Evolutionary conservation across 2,797 vertebrate genomes (phyloP), one percentile per base, ranked within the genome.

Genomic region (Gobionotothen gibberifrons): DNA sequence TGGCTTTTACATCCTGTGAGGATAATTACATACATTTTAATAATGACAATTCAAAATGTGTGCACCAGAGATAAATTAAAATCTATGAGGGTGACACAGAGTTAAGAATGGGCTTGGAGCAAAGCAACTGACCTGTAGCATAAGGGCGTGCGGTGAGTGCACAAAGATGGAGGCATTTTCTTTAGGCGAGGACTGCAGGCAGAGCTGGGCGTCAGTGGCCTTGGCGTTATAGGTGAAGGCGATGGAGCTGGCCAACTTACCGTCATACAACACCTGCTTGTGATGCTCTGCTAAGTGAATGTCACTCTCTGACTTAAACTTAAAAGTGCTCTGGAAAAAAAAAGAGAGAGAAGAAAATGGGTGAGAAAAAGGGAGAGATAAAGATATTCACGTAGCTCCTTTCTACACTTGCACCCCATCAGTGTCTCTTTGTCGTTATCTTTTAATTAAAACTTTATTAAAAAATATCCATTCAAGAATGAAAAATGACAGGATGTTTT

Each of bases 221-320:
- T 97, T 96, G 76, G 98, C 96, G 64, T 99, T 99, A 61, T 99
- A 99, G 2, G 96, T 97, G 90, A 99, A 98, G 66, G 97, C 95
- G 82, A 99, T 96, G 88, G 95, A 94, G 89, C 87, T 94, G 43
- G 96, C 96, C 51, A 99, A 93, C 83, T 97, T 98, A 74, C 96
- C 93, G 67, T 98, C 97, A 60, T 99, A 99, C 16, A 99, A 71
- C 56, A 99, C 92, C 85, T 96, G 92, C 84, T 97, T 98, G 91
- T 99, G 97, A 86, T 98, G 98, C 65, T 98, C 97, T 43, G 93
- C 96, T 40, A 99, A 94, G 77, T 98, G 96, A 74, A 98, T 94
- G 85, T 99, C 97, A 9, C 97, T 98, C 95, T 99, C 98, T 4
- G 97, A 97, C 91, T 96, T 98, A 93, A 98, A 99, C 89, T 98